A percentile compares a stretch with the other conserved stretches of the same genome.
phyloP scores from a whole-genome alignment of 2,888 invertebrate species.

The Conomelus anceps region DNA sequence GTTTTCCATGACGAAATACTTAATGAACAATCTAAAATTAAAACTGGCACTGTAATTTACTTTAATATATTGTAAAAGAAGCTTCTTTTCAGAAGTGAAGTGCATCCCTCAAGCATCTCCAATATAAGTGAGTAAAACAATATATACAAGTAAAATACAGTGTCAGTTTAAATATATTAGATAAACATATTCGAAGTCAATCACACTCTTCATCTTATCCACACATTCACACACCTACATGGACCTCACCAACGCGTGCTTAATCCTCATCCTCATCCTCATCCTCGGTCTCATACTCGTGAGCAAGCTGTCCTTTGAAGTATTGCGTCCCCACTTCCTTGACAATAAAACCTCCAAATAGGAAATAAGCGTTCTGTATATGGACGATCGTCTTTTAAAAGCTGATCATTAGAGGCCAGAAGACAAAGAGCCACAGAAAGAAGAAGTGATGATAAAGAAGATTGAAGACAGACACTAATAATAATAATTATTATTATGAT shows the following conservation, averaged over 20 bases:
- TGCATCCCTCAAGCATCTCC: no score
- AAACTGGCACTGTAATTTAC: no score
- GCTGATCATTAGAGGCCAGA: not conserved
- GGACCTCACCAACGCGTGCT: not conserved
- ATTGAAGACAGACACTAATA: not conserved
- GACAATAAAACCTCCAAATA: not conserved
- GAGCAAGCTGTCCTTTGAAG: not conserved
- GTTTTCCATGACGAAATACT: no score
- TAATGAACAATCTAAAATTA: no score
- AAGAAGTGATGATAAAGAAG: not conserved
- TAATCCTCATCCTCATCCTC: not conserved
- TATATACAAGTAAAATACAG: no score
- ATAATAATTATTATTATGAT: no score
- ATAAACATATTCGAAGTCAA: not conserved
- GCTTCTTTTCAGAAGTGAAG: no score
- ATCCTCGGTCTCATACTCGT: not conserved
- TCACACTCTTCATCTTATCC: not conserved
- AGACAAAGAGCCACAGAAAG: not conserved
- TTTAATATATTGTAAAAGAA: no score
- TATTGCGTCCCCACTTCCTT: not conserved
- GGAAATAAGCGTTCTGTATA: not conserved
- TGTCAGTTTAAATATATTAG: not conserved
- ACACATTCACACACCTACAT: not conserved
- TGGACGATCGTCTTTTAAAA: not conserved
- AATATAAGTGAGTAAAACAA: no score